Percentiles rank a stretch among this genome's conserved stretches.
Evolutionary conservation across 2,797 vertebrate species (phyloP).

Genomic region (Limosa lapponica): DNA sequence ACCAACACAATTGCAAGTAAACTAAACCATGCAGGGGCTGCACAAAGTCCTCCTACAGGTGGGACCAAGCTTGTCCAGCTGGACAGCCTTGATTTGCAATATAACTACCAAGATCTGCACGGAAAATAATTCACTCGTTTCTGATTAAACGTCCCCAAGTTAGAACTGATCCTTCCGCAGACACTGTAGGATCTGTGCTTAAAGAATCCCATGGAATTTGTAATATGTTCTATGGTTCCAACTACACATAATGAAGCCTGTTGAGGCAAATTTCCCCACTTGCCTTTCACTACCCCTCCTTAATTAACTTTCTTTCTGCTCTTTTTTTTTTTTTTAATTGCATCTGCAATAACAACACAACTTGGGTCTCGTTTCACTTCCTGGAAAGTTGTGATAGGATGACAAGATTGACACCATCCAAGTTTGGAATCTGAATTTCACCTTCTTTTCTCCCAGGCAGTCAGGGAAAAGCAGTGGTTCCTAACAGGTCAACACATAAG

Average conservation of each 20-base stretch:
- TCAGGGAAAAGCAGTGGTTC: not conserved
- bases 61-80: not conserved
- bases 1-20: accelerated
- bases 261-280: not conserved
- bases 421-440: not conserved
- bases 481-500: not conserved
- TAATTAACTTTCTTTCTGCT: not conserved
- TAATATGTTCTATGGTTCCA: not conserved
- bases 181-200: not conserved
- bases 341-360: not conserved
- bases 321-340: not conserved
- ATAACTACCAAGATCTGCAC: not conserved
- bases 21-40: not conserved
- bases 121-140: not conserved
- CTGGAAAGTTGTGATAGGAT: not conserved
- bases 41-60: not conserved
- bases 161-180: not conserved
- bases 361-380: not conserved
- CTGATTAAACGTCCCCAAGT: not conserved
- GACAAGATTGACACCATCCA: not conserved
- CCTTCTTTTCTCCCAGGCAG: not conserved
- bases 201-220: not conserved
- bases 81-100: not conserved
- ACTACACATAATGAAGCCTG: not conserved
- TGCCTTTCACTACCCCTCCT: not conserved